Evolutionary conservation across 2,797 vertebrate species (phyloP).

Genomic region (Hoplostethus mediterraneus): DNA sequence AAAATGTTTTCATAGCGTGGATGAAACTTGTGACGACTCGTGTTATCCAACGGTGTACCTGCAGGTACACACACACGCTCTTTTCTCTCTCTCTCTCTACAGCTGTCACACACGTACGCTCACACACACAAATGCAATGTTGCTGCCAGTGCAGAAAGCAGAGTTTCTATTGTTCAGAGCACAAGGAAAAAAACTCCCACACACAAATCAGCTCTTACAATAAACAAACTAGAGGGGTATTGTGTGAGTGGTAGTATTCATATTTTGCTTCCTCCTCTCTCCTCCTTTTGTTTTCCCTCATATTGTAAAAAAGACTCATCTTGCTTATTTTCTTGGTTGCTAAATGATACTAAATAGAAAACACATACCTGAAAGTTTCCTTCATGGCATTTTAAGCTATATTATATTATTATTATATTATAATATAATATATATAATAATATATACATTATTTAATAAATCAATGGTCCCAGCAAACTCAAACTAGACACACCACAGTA

Average conservation of each 20-base stretch:
- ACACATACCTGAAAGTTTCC: too few species aligned
- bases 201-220: constrained; percentile 34
- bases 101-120: constrained; percentile 28
- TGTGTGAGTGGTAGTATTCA: constrained; percentile 19
- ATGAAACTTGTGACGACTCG: constrained; percentile 33
- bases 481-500: too few species aligned
- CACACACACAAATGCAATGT: constrained; percentile 29
- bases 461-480: too few species aligned
- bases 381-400: too few species aligned
- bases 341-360: constrained; percentile 14
- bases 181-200: constrained; percentile 40
- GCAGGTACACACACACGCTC: constrained; percentile 39
- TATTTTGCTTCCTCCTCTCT: constrained; percentile 2
- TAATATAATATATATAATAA: too few species aligned
- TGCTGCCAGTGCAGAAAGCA: constrained; percentile 51
- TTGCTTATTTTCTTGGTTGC: neutral
- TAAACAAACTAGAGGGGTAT: constrained; percentile 41
- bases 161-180: constrained; percentile 59
- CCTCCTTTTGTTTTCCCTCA: constrained; percentile 8
- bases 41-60: constrained; percentile 53
- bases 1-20: neutral
- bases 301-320: constrained; percentile 9
- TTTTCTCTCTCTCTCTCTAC: constrained; percentile 26
- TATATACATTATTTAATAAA: too few species aligned
- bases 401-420: too few species aligned